Evolutionary conservation across 2,113 vertebrate species (phyloP), one percentile per base, ranked within the genome.

Genomic region (Rissa tridactyla): DNA sequence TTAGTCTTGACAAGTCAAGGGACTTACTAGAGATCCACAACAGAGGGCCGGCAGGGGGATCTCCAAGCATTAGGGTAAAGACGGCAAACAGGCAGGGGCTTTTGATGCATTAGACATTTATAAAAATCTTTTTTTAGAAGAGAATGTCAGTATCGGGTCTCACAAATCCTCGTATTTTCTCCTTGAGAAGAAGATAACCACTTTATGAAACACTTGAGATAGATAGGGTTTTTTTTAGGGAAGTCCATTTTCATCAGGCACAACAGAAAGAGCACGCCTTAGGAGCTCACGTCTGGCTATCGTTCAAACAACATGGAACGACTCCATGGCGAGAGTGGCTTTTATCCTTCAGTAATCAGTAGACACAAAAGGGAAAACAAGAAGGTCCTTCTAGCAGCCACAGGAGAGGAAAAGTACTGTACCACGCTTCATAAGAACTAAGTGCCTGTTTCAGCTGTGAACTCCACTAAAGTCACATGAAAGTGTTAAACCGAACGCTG

Each of bases 401-500:
- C 1, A 69, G 61, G 40, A 75, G 76, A 75, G 13, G 60, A 71
- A 66, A 81, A 71, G 19, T 5, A 68, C 16, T 2, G 1, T 11
- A n/a, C 38, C 47, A 26, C 0, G 0, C 21, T 29, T 29, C 27
- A 9, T 2, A 49, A 75, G 73, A 62, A 79, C 30, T 8, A 11
- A 86, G 46, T 1, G 30, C 11, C 60, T 62, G 27, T 69, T 87
- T 82, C 88, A 91, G 78, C 19, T 52, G 70, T 11, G 32, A 95
- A 78, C 40, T 70, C 73, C 9, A 4, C 15, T 75, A 70, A 88
- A 92, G 52, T 46, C 86, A 76, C 47, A 92, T 0, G 64, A 91
- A 97, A 96, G 91, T 17, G 76, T 95, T 96, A 94, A 95, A 86
- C 40, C 1, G 1, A 89, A 77, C 5, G 32, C 65, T 80, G 84